Evolutionary conservation across 2,797 vertebrate species (phyloP).

Genomic region (Notoglanidium macrostoma): DNA sequence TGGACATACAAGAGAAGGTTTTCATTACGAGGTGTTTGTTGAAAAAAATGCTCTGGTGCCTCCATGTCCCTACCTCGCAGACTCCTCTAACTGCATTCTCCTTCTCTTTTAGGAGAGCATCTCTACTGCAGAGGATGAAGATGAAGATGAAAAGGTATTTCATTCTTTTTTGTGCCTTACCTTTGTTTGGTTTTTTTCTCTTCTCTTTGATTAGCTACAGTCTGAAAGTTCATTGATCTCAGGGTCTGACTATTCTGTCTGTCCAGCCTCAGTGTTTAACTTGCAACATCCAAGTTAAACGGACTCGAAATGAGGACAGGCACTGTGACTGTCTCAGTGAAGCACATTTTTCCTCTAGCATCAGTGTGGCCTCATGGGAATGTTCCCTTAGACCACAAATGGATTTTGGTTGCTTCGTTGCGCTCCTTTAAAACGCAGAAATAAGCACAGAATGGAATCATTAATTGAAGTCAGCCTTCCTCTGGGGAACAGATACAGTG

Average conservation of each 20-base stretch:
- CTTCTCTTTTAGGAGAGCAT: slow-evolving; percentile 82
- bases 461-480: slow-evolving; percentile 64
- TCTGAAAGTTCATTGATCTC: slow-evolving; percentile 34
- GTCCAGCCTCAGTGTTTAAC: slow-evolving; percentile 42
- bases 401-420: slow-evolving; percentile 58
- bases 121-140: slow-evolving; percentile 87
- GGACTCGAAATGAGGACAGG: slow-evolving; percentile 58
- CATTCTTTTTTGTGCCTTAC: slow-evolving; percentile 33
- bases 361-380: slow-evolving; percentile 64
- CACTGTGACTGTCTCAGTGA: slow-evolving; percentile 56
- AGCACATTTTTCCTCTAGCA: slow-evolving; percentile 52
- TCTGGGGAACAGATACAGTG: slow-evolving; percentile 53
- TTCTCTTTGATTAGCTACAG: slow-evolving; percentile 46
- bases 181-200: slow-evolving; percentile 13
- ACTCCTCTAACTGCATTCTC: slow-evolving; percentile 67
- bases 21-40: slow-evolving; percentile 83
- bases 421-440: slow-evolving; percentile 67
- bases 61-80: slow-evolving; percentile 67
- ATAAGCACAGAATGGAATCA: slow-evolving; percentile 66
- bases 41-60: slow-evolving; percentile 76
- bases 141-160: slow-evolving; percentile 95
- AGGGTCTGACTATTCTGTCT: slow-evolving; percentile 25
- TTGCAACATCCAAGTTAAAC: slow-evolving; percentile 51
- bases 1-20: slow-evolving; percentile 80
- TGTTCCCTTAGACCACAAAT: slow-evolving; percentile 64